Evolutionary conservation across 2,888 invertebrate species (phyloP).

Genomic region (Clanis bilineata): DNA sequence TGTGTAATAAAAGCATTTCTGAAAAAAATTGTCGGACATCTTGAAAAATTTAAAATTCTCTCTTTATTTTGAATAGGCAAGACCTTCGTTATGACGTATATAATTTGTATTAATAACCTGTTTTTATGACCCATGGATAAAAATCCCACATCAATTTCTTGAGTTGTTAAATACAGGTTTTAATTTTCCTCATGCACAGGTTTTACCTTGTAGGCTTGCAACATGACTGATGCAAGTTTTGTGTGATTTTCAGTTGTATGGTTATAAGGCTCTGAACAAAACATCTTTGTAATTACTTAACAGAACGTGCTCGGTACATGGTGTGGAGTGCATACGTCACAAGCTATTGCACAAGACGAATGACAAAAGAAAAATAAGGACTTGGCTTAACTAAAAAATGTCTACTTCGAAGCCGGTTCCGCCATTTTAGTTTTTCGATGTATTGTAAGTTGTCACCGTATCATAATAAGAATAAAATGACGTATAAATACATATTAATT

Average conservation of each 20-base stretch:
- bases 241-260: not conserved
- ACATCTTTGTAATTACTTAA: not conserved
- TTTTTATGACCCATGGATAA: not conserved
- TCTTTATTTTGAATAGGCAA: no score
- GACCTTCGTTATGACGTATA: not conserved
- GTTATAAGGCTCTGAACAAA: not conserved
- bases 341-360: constrained; percentile 16
- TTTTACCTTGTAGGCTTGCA: not conserved
- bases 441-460: no score
- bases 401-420: no score
- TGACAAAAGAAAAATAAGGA: no score
- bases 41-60: no score
- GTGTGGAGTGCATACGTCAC: constrained; percentile 9
- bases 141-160: not conserved
- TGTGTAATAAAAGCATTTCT: no score
- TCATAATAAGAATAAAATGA: no score
- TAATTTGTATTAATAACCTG: not conserved
- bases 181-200: not conserved
- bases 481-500: no score
- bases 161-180: not conserved
- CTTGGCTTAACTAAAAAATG: no score
- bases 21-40: no score
- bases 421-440: no score
- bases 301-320: constrained; percentile 23
- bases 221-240: constrained; percentile 2